Percentiles rank a stretch among this genome's conserved stretches.
These are phyloP conservation scores for Sardinella longiceps DNA, from an alignment of 2,797 vertebrate species.

Conservation along the genomic window DNA sequence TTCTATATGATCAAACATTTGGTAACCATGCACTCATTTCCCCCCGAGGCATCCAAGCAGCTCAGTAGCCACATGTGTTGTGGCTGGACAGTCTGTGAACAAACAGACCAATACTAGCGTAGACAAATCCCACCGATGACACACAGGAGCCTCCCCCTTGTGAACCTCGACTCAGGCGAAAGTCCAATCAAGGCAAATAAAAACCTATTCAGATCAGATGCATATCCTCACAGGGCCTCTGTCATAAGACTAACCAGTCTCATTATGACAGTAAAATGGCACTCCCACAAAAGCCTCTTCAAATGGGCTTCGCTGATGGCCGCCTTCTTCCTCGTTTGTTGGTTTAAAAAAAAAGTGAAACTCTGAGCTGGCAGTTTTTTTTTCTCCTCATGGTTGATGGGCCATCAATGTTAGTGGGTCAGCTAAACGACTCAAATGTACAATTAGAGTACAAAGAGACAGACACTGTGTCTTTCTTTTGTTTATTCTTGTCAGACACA, in stretches of 20 bases:
- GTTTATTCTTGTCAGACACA: not conserved
- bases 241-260: not conserved
- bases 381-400: not conserved
- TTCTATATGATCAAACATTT: not conserved
- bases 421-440: too few relatives aligned
- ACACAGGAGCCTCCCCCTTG: not conserved
- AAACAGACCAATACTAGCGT: slow-evolving; percentile 17
- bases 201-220: not conserved
- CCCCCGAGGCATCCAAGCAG: not conserved
- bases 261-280: not conserved
- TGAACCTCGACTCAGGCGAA: not conserved
- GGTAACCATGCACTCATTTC: not conserved
- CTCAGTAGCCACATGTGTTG: not conserved
- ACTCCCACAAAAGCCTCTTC: not conserved
- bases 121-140: not conserved
- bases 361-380: not conserved
- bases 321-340: not conserved
- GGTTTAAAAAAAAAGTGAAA: not conserved
- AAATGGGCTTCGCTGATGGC: not conserved
- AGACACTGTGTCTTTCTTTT: not conserved
- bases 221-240: slow-evolving; percentile 3
- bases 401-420: too few relatives aligned
- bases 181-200: slow-evolving; percentile 25
- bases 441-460: not conserved
- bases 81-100: not conserved